phyloP scores from a whole-genome alignment of 2,113 vertebrate genomes.

The Passer domesticus region DNA sequence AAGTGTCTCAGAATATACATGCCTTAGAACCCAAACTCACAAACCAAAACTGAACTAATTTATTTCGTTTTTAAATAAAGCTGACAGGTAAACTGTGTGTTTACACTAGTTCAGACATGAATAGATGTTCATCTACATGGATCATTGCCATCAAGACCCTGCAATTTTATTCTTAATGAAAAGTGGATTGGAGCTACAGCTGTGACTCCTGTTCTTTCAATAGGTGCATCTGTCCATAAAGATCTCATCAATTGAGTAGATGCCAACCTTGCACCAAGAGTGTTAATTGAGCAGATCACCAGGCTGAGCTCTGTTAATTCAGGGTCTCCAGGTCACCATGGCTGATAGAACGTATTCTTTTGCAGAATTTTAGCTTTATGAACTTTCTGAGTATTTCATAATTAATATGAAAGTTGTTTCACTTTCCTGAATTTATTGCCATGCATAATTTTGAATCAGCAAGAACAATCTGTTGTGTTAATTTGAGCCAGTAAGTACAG shows the following conservation, averaged over 20 bases:
- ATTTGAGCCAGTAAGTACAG: slow-evolving; percentile 3
- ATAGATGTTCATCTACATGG: neutral
- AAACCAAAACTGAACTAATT: neutral
- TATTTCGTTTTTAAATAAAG: neutral
- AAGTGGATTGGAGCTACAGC: neutral
- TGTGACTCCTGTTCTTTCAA: neutral
- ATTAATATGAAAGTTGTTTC: neutral
- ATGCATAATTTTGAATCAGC: neutral
- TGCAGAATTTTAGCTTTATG: neutral
- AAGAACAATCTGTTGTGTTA: slow-evolving; percentile 31
- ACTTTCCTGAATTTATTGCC: slow-evolving; percentile 7
- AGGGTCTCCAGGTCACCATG: neutral
- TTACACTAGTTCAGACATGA: neutral
- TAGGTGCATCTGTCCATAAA: neutral
- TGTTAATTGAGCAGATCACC: neutral
- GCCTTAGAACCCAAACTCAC: neutral
- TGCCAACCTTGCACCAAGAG: neutral
- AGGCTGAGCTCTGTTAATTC: neutral
- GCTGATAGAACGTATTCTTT: neutral
- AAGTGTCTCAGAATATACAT: neutral
- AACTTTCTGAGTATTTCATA: neutral
- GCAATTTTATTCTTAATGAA: neutral
- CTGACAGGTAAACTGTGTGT: neutral
- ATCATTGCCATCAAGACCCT: neutral
- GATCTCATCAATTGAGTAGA: neutral